These are phyloP conservation scores for Mormyrus iriodes DNA, from an alignment of 2,113 vertebrate genomes.

Conservation along the genomic window DNA sequence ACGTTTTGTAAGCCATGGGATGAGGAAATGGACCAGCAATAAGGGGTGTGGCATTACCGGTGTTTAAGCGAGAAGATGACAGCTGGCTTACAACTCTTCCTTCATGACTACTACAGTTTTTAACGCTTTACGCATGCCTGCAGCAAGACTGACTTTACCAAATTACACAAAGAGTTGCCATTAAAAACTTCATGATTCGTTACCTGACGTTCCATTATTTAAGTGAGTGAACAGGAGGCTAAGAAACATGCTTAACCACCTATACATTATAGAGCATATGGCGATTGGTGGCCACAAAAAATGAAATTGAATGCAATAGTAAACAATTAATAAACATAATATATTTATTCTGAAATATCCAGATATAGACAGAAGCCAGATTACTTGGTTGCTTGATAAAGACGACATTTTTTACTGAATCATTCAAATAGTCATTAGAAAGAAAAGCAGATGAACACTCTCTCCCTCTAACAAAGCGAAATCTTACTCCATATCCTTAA, in stretches of 20 bases:
- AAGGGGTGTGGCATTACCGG: not conserved
- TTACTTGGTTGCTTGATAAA: not conserved
- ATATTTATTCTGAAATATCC: not conserved
- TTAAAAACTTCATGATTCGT: not conserved
- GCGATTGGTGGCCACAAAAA: not conserved
- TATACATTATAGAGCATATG: not conserved
- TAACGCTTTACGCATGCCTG: not conserved
- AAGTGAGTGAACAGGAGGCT: not conserved
- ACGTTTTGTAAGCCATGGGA: not conserved
- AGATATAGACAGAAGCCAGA: not conserved
- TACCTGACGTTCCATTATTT: not conserved
- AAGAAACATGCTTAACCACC: not conserved
- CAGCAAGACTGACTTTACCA: too few relatives aligned
- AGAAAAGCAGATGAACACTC: not conserved
- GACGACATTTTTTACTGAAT: not conserved
- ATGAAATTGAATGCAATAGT: not conserved
- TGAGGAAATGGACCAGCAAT: not conserved
- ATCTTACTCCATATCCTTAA: not conserved
- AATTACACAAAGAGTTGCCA: not conserved
- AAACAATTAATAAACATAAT: not conserved
- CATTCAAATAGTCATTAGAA: not conserved
- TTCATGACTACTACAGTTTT: not conserved
- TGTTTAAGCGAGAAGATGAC: conserved; percentile 5
- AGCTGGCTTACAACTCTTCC: not conserved
- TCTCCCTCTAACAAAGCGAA: too few relatives aligned